Conservation (phyloP, 2,888 invertebrate genomes). For the Tribolium freemani region DNA sequence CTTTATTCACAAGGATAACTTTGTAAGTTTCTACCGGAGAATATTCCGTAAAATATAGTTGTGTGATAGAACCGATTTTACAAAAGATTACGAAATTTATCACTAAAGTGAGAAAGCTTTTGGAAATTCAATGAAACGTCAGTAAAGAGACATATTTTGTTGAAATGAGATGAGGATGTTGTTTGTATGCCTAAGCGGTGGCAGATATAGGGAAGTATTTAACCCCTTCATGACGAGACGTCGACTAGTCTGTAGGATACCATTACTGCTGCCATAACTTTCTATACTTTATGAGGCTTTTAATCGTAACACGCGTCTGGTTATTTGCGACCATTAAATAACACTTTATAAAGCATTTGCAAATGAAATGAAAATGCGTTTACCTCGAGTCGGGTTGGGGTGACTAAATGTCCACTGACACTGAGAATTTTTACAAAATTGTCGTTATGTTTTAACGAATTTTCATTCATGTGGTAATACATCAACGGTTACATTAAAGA, state of each 20-base stretch:
- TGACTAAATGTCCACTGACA: conserved; percentile 37
- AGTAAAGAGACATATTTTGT: no score
- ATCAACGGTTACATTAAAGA: no score
- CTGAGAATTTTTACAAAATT: conserved; percentile 44
- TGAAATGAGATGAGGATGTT: no score
- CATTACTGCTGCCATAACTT: conserved; percentile 61
- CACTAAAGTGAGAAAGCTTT: no score
- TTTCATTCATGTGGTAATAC: neutral
- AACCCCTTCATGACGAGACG: conserved; percentile 44
- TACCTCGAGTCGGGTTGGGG: conserved; percentile 34
- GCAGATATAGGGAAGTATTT: conserved; percentile 35
- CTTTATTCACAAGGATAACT: conserved; percentile 12
- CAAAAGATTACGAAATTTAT: no score
- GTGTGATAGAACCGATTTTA: no score
- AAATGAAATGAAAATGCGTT: conserved; percentile 53
- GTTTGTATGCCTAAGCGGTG: no score
- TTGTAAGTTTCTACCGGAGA: conserved; percentile 9
- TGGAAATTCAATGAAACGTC: no score
- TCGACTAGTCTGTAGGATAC: conserved; percentile 56
- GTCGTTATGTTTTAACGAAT: conserved; percentile 41
- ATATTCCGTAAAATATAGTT: neutral
- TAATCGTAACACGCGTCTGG: conserved; percentile 59
- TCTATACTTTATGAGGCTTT: conserved; percentile 60
- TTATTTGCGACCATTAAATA: conserved; percentile 61
- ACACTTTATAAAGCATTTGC: conserved; percentile 60